Percentiles rank a stretch among this genome's conserved stretches.
phyloP scores from a whole-genome alignment of 2,888 invertebrate genomes.

The Scaptomyza caliginosa region DNA sequence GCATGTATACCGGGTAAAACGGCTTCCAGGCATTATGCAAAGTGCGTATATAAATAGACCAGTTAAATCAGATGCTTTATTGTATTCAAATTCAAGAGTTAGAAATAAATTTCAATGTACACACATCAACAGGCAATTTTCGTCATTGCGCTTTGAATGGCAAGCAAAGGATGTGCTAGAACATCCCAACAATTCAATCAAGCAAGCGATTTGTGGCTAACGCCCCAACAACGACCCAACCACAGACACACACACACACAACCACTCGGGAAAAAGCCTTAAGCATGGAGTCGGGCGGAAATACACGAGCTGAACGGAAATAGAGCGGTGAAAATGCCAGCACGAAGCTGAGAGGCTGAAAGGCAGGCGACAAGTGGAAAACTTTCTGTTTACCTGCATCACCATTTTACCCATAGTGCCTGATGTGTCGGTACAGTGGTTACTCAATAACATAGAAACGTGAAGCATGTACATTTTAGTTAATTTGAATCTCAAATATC shows the following conservation, averaged over 20 bases:
- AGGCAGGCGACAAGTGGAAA: constrained; percentile 59
- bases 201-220: constrained; percentile 67
- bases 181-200: constrained; percentile 68
- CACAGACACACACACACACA: constrained; percentile 27
- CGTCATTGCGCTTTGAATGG: constrained; percentile 34
- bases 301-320: constrained; percentile 67
- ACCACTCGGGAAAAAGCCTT: constrained; percentile 38
- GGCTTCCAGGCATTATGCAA: constrained; percentile 43
- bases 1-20: no score
- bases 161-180: constrained; percentile 16
- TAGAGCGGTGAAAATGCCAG: constrained; percentile 57
- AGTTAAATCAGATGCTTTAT: constrained; percentile 15
- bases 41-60: constrained; percentile 29
- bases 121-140: constrained; percentile 58
- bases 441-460: not conserved
- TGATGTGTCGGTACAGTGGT: not conserved
- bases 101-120: constrained; percentile 29
- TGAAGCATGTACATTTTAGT: no score
- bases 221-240: constrained; percentile 22
- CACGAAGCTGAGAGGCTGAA: constrained; percentile 29
- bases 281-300: constrained; percentile 48
- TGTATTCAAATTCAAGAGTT: not conserved
- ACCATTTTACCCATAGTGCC: constrained; percentile 15
- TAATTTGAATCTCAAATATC: no score
- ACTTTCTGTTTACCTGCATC: constrained; percentile 47